phyloP scores from a whole-genome alignment of 2,888 invertebrate species.

The Melitaea athalia region DNA sequence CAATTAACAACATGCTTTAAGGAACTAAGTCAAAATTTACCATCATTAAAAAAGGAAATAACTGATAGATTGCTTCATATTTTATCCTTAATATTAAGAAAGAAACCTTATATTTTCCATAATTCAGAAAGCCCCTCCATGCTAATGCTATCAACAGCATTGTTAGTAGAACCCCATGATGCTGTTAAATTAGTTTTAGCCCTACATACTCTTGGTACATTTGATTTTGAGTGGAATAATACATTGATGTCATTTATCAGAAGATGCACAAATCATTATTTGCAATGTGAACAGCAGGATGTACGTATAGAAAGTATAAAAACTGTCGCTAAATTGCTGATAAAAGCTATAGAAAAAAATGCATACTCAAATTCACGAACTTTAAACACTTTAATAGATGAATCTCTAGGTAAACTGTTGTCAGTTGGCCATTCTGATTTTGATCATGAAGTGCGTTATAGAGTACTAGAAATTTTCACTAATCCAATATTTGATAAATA shows the following conservation, averaged over 20 bases:
- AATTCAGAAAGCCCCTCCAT: conserved; percentile 76
- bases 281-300: conserved; percentile 94
- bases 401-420: conserved; percentile 94
- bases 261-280: conserved; percentile 95
- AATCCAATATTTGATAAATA: conserved; percentile 95
- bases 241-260: conserved; percentile 95
- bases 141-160: conserved; percentile 65
- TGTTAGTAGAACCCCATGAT: conserved; percentile 85
- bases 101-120: conserved; percentile 88
- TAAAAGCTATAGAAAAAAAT: conserved; percentile 89
- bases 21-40: conserved; percentile 94
- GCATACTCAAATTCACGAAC: conserved; percentile 88
- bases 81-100: conserved; percentile 94
- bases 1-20: conserved; percentile 95
- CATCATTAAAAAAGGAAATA: conserved; percentile 93
- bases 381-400: conserved; percentile 93
- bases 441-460: conserved; percentile 95
- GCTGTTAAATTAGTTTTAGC: conserved; percentile 95
- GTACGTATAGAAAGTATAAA: conserved; percentile 95
- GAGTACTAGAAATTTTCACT: conserved; percentile 95
- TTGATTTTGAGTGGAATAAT: conserved; percentile 94
- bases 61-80: conserved; percentile 95
- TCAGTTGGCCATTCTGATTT: conserved; percentile 97
- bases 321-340: conserved; percentile 93
- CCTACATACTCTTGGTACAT: conserved; percentile 93